A percentile compares a stretch with the other conserved stretches of the same genome.
phyloP scores from a whole-genome alignment of 2,113 vertebrate species.

The Strigops habroptila region DNA sequence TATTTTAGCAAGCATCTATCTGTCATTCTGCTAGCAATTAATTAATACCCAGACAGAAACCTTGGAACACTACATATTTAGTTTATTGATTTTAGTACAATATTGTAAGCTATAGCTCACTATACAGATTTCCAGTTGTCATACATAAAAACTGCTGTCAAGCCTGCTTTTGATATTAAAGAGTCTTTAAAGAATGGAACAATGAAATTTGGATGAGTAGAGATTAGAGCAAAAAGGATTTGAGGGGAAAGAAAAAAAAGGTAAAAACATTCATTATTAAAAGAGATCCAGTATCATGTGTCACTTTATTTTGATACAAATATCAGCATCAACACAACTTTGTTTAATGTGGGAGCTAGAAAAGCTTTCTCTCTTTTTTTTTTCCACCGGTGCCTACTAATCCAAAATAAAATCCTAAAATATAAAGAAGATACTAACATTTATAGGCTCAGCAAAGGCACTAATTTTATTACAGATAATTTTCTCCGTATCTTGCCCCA shows the following conservation, averaged over 20 bases:
- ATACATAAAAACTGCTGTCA: background rate
- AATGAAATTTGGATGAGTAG: background rate
- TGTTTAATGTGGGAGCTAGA: background rate
- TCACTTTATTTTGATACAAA: background rate
- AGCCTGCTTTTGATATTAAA: background rate
- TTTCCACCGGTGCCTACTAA: background rate
- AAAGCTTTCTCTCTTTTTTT: background rate
- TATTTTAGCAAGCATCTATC: conserved; percentile 5
- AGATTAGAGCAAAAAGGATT: background rate
- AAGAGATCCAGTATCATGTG: background rate
- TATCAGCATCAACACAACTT: background rate
- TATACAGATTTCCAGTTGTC: background rate
- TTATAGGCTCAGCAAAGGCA: background rate
- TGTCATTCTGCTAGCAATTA: background rate
- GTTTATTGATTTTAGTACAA: conserved; percentile 10
- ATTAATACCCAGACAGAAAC: conserved; percentile 21
- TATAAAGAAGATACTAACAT: background rate
- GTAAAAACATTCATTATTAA: background rate
- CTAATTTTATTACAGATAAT: background rate
- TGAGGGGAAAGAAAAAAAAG: background rate
- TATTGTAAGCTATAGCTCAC: background rate
- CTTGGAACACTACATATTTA: background rate
- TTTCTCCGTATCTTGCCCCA: background rate
- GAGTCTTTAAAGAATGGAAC: background rate
- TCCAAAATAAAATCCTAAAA: background rate